Evolutionary conservation across 2,113 vertebrate genomes (phyloP).

Genomic region (Apus apus): DNA sequence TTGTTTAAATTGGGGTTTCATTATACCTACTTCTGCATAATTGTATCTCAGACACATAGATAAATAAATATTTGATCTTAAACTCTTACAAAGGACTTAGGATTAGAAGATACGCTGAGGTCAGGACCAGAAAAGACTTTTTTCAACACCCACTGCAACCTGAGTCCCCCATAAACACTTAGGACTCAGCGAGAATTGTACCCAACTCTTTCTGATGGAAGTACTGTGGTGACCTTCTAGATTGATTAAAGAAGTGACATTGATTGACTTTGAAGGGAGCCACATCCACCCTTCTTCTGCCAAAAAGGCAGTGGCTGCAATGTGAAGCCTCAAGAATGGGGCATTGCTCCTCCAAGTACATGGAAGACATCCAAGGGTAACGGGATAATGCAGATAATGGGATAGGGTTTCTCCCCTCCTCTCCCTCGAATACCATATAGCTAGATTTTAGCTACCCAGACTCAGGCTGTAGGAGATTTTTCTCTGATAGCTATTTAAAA

Average conservation of each 20-base stretch:
- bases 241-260: conserved; percentile 60
- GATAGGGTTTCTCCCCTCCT: conserved; percentile 61
- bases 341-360: conserved; percentile 60
- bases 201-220: conserved; percentile 29
- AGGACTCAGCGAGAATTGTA: conserved; percentile 56
- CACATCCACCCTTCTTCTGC: conserved; percentile 67
- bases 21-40: background rate
- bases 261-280: conserved; percentile 69
- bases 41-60: background rate
- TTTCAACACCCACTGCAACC: conserved; percentile 21
- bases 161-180: conserved; percentile 29
- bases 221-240: conserved; percentile 29
- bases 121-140: conserved; percentile 10
- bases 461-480: background rate
- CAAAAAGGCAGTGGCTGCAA: conserved; percentile 65
- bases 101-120: conserved; percentile 26
- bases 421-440: conserved; percentile 45
- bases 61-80: background rate
- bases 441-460: conserved; percentile 1
- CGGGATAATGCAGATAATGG: conserved; percentile 59
- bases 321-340: conserved; percentile 60
- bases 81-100: background rate
- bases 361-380: conserved; percentile 69
- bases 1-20: background rate
- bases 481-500: conserved; percentile 15